Evolutionary conservation across 2,888 invertebrate species (phyloP).

Genomic region (Parthenolecanium corni): DNA sequence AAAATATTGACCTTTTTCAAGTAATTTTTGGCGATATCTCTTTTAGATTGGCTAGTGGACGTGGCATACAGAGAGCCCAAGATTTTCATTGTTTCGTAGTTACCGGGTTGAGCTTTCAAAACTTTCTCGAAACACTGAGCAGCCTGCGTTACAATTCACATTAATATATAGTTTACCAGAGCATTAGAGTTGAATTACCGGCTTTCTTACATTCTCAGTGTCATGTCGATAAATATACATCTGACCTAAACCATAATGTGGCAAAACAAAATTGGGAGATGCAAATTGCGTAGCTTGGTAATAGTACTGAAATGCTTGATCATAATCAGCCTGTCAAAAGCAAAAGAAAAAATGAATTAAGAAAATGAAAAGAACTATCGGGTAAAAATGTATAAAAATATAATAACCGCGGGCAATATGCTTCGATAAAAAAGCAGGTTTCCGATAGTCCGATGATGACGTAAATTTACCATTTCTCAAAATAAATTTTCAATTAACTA

Average conservation of each 20-base stretch:
- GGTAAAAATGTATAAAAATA: neutral
- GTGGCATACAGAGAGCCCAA: conserved; percentile 92
- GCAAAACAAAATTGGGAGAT: conserved; percentile 84
- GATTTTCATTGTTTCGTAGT: conserved; percentile 99
- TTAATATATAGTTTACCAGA: neutral
- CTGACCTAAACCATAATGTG: conserved; percentile 95
- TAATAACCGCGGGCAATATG: neutral
- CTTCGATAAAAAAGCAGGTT: no score
- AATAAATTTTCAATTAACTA: no score
- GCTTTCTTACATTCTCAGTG: conserved; percentile 66
- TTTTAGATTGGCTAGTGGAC: conserved; percentile 74
- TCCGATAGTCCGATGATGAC: no score
- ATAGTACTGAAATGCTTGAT: conserved; percentile 97
- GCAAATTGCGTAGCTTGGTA: conserved; percentile 98
- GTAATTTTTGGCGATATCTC: conserved; percentile 87
- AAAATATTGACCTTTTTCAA: conserved; percentile 61
- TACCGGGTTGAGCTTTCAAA: conserved; percentile 89
- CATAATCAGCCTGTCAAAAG: conserved; percentile 58
- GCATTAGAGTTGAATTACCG: neutral
- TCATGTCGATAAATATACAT: conserved; percentile 98
- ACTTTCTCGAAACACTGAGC: conserved; percentile 98
- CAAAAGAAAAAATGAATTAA: neutral
- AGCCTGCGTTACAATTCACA: conserved; percentile 54
- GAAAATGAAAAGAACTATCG: neutral
- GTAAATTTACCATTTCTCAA: neutral